Percentiles rank a stretch among this genome's conserved stretches.
phyloP scores from a whole-genome alignment of 2,113 vertebrate genomes.

The Dermatemys mawii region DNA sequence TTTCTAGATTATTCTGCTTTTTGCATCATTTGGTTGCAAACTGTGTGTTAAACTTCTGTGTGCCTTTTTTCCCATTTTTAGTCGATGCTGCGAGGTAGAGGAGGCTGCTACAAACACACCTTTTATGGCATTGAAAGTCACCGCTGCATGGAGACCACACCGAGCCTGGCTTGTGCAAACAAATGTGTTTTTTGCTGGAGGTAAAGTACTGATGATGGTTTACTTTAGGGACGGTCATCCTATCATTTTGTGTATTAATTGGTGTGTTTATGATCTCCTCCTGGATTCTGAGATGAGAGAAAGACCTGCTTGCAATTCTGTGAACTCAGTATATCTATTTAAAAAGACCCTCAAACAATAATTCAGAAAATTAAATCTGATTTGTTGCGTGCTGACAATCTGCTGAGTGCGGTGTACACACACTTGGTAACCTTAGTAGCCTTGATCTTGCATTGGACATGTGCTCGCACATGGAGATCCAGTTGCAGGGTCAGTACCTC shows the following conservation, averaged over 20 bases:
- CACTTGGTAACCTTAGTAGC: neutral
- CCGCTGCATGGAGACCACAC: slow-evolving; percentile 96
- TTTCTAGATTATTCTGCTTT: neutral
- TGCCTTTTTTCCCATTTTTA: slow-evolving; percentile 28
- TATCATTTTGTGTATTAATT: neutral
- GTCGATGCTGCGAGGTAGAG: slow-evolving; percentile 94
- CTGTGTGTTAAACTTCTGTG: neutral
- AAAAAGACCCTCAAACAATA: neutral
- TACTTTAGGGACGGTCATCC: neutral
- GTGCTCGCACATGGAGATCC: neutral
- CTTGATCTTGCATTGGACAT: neutral
- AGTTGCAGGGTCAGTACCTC: neutral
- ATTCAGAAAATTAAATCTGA: neutral
- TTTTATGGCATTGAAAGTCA: slow-evolving; percentile 98
- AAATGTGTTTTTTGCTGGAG: slow-evolving; percentile 99
- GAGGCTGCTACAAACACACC: slow-evolving; percentile 96
- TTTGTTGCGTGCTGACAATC: neutral
- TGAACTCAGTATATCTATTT: neutral
- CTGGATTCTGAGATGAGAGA: neutral
- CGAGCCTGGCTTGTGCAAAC: slow-evolving; percentile 95
- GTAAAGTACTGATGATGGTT: slow-evolving; percentile 66
- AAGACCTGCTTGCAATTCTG: neutral
- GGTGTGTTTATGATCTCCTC: neutral
- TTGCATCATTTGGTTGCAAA: neutral
- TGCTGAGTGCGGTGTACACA: neutral